Evolutionary conservation across 1,140 invertebrate genomes (phyloP), one percentile per base, ranked within the genome.

Genomic region (Gryllus bimaculatus): DNA sequence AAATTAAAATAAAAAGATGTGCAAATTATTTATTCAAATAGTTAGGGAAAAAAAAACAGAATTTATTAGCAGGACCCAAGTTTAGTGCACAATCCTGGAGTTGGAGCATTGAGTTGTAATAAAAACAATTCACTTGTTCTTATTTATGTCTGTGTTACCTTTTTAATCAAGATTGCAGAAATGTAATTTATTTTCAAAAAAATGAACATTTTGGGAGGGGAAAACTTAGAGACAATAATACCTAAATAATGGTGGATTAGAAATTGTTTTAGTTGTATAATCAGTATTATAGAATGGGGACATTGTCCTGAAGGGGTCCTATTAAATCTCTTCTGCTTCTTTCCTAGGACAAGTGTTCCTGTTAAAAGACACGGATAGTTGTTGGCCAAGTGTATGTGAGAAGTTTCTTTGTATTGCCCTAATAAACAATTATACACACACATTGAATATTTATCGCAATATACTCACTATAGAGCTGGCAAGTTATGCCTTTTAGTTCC

Each of bases 291-390:
- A 66, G 54, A 66, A 66, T 66, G 54, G 54, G 54, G 18, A 66
- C 18, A 18, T 66, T 7, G 18, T 66, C 54, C 54, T 66, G 54
- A 66, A 66, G 7, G 54, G 18, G 18, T 66, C 54, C 54, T 66
- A 13, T 66, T 66, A 66, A 66, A 66, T 66, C 18, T 66, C 54
- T 66, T 66, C 54, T 66, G 54, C 54, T 66, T 66, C 54, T 66
- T 66, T 66, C 54, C 54, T 66, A 66, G 54, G 54, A 66, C 54
- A 66, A 66, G 18, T 66, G 54, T 66, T 66, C 54, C 54, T 66
- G 54, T 66, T 66, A 18, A 66, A 66, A 39, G 26, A 66, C 54
- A 66, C 18, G 7, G 54, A 66, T 66, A 66, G 18, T 66, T 18
- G 54, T 66, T 66, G 54, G 54, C 54, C 2, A 66, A 66, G 54